Evolutionary conservation across 2,797 vertebrate species (phyloP).

Genomic region (Balearica regulorum): DNA sequence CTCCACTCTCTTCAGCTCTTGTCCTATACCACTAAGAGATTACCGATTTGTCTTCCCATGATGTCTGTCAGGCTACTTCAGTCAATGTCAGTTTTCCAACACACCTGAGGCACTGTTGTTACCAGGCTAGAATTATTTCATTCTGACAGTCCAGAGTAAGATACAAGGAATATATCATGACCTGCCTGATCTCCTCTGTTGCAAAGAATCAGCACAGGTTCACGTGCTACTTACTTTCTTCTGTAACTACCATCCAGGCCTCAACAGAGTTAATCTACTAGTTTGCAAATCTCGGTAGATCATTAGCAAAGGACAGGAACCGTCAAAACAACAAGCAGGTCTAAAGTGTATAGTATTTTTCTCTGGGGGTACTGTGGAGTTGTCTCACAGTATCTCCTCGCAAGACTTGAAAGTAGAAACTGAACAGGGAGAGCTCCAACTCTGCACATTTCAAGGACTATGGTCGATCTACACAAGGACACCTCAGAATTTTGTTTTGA

Average conservation of each 20-base stretch:
- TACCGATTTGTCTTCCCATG: not conserved
- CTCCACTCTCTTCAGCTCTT: not conserved
- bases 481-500: not conserved
- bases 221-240: not conserved
- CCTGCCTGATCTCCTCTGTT: not conserved
- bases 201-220: not conserved
- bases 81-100: not conserved
- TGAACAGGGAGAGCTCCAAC: not conserved
- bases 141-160: not conserved
- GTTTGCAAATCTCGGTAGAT: not conserved
- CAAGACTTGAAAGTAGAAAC: not conserved
- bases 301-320: not conserved
- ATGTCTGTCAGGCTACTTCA: not conserved
- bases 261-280: not conserved
- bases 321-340: not conserved
- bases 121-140: not conserved
- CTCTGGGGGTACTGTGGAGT: not conserved
- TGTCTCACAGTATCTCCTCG: not conserved
- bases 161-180: not conserved
- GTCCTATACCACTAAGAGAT: not conserved
- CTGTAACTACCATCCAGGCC: not conserved
- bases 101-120: not conserved
- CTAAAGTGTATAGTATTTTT: not conserved
- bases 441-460: not conserved
- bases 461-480: not conserved